phyloP scores from a whole-genome alignment of 2,888 invertebrate genomes.

The Hololepta plana region DNA sequence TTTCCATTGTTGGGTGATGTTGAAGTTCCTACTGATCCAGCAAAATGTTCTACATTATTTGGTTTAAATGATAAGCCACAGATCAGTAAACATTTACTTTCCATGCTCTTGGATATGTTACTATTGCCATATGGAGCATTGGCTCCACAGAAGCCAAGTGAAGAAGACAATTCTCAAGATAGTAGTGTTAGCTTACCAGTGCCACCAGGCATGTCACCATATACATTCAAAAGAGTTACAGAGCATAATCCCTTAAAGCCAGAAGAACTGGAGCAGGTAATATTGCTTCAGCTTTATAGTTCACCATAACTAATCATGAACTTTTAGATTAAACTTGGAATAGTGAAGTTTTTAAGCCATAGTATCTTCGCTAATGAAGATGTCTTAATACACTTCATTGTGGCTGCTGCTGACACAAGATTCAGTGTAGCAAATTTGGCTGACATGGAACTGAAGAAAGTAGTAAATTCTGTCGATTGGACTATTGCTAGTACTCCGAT shows the following conservation, averaged over 20 bases:
- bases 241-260: slow-evolving; percentile 52
- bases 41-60: slow-evolving; percentile 42
- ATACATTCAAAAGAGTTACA: slow-evolving; percentile 57
- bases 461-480: slow-evolving; percentile 65
- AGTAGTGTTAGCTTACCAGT: no score
- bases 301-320: slow-evolving; percentile 6
- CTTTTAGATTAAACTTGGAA: slow-evolving; percentile 48
- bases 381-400: slow-evolving; percentile 56
- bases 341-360: slow-evolving; percentile 64
- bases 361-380: slow-evolving; percentile 61
- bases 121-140: slow-evolving; percentile 70
- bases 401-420: slow-evolving; percentile 77
- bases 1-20: slow-evolving; percentile 64
- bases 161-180: no score
- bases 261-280: slow-evolving; percentile 65
- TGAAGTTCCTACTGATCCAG: slow-evolving; percentile 41
- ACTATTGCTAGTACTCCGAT: slow-evolving; percentile 45
- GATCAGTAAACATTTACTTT: slow-evolving; percentile 47
- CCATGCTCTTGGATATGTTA: slow-evolving; percentile 65
- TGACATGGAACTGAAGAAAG: slow-evolving; percentile 67
- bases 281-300: slow-evolving; percentile 4
- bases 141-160: not conserved
- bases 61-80: slow-evolving; percentile 57
- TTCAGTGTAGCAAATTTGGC: slow-evolving; percentile 79
- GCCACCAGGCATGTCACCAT: slow-evolving; percentile 61